phyloP scores from a whole-genome alignment of 2,113 vertebrate genomes.

The Probosciger aterrimus region DNA sequence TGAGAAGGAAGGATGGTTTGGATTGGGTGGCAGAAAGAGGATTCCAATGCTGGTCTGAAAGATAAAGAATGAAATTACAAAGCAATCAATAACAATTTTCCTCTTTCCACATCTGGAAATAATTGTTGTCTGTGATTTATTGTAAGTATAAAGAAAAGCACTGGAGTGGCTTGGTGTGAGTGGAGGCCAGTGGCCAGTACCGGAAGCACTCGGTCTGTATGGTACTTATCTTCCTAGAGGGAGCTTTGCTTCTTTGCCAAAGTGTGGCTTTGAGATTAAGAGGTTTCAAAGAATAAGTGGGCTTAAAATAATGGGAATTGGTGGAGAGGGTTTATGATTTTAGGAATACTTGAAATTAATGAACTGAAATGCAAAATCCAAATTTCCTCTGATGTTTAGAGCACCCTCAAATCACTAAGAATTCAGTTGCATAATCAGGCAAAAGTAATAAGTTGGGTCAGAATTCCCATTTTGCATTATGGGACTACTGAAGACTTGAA shows the following conservation, averaged over 20 bases:
- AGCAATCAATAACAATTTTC: neutral
- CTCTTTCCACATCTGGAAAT: neutral
- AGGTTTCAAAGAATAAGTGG: neutral
- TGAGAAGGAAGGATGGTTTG: neutral
- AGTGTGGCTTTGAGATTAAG: neutral
- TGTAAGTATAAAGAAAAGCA: neutral
- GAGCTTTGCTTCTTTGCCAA: neutral
- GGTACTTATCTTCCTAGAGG: neutral
- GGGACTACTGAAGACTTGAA: neutral
- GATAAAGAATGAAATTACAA: neutral
- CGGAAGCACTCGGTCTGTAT: fast-evolving
- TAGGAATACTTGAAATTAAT: neutral
- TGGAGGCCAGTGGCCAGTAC: neutral
- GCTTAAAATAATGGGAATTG: neutral
- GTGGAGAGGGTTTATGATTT: neutral
- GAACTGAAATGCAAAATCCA: neutral
- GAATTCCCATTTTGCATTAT: neutral
- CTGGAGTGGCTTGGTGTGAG: neutral
- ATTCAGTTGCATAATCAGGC: neutral
- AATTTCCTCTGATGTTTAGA: neutral
- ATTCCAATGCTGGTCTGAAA: neutral
- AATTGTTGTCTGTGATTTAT: neutral
- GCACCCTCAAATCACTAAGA: neutral
- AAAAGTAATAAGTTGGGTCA: neutral
- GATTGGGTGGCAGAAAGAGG: neutral